Evolutionary conservation across 2,113 vertebrate species (phyloP).

Genomic region (Buteo buteo): DNA sequence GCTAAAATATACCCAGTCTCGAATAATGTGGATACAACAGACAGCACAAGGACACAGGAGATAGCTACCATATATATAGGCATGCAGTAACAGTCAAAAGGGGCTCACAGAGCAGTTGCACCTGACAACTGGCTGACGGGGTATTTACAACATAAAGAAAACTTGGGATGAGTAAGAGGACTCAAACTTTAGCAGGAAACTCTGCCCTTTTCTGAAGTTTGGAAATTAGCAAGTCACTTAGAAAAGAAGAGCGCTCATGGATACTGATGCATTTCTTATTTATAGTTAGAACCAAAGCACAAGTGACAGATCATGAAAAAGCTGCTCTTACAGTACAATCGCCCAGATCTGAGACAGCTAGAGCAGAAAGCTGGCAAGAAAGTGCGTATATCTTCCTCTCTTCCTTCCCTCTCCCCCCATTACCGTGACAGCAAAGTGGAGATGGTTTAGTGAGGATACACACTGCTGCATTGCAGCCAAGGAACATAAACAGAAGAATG

Average conservation of each 20-base stretch:
- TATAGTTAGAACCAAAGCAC: background rate
- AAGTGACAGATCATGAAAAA: background rate
- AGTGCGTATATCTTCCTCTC: background rate
- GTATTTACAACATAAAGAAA: slow-evolving; percentile 21
- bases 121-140: background rate
- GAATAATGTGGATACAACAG: background rate
- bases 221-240: background rate
- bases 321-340: background rate
- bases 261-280: background rate
- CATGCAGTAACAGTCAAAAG: background rate
- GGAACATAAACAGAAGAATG: slow-evolving; percentile 31
- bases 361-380: background rate
- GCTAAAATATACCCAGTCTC: background rate
- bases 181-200: background rate
- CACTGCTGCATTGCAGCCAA: background rate
- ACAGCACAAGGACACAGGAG: slow-evolving; percentile 11
- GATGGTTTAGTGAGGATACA: slow-evolving; percentile 34
- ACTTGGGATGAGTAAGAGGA: background rate
- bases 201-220: background rate
- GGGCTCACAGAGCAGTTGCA: background rate
- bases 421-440: background rate
- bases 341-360: background rate
- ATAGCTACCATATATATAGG: slow-evolving; percentile 5
- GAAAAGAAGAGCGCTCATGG: background rate
- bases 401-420: background rate